These are phyloP conservation scores for Perizoma affinitatum DNA, from an alignment of 2,888 invertebrate species.

Conservation along the genomic window DNA sequence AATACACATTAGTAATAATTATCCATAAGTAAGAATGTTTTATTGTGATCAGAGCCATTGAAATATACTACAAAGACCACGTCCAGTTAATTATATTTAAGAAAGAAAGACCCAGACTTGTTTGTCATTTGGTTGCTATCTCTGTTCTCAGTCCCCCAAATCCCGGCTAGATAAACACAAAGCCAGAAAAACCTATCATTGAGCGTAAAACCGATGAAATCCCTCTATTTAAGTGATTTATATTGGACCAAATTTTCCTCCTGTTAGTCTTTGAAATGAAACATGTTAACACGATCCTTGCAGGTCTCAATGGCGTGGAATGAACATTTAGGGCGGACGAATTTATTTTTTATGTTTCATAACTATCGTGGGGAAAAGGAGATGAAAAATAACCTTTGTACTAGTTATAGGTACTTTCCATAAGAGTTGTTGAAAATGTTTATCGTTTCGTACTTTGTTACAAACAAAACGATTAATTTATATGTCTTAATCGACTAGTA, in stretches of 20 bases:
- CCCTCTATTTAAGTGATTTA: constrained; percentile 50
- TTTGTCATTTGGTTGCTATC: constrained; percentile 8
- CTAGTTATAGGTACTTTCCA: too few species aligned
- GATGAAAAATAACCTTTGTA: too few species aligned
- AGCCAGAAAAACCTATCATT: constrained; percentile 29
- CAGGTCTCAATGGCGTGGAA: constrained; percentile 57
- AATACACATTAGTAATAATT: not conserved
- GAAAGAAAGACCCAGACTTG: not conserved
- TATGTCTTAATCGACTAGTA: too few species aligned
- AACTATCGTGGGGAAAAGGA: not conserved
- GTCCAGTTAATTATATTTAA: not conserved
- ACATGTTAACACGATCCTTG: constrained; percentile 47
- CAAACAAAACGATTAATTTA: too few species aligned
- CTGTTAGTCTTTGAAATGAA: constrained; percentile 48
- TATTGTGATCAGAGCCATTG: not conserved
- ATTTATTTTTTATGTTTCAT: constrained; percentile 24
- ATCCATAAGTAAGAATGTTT: not conserved
- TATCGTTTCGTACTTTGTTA: too few species aligned
- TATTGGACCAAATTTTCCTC: constrained; percentile 50
- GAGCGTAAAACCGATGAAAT: constrained; percentile 36
- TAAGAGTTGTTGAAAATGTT: too few species aligned
- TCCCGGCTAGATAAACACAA: constrained; percentile 14
- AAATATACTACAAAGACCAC: not conserved
- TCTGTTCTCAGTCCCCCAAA: constrained; percentile 7
- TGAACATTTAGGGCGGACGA: constrained; percentile 27